Conservation (phyloP, 37 sponge, comb jelly and placozoan genomes). For the Agelas oroides region DNA sequence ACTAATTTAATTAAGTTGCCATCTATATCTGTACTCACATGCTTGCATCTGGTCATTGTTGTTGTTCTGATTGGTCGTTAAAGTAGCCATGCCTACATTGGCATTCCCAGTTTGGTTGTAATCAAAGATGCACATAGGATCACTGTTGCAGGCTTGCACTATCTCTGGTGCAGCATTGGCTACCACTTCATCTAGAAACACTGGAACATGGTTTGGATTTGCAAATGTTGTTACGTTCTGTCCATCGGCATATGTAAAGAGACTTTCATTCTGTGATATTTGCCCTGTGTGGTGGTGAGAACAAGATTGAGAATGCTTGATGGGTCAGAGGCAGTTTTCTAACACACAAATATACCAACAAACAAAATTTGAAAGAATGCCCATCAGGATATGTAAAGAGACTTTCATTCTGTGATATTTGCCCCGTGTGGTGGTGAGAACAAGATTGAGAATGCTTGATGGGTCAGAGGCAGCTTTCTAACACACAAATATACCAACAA, state of each 20-base stretch:
- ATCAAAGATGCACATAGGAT: slow-evolving; percentile 67
- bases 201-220: slow-evolving; percentile 56
- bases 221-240: slow-evolving; percentile 23
- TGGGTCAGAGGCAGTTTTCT: background rate
- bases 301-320: background rate
- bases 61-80: background rate
- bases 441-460: background rate
- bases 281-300: slow-evolving; percentile 52
- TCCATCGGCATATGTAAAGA: slow-evolving; percentile 52
- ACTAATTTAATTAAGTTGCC: too few species aligned
- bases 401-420: slow-evolving; percentile 40
- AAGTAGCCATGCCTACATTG: slow-evolving; percentile 41
- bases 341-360: background rate
- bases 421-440: slow-evolving; percentile 42
- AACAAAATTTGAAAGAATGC: background rate
- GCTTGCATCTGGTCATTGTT: background rate
- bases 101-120: slow-evolving; percentile 55
- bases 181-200: slow-evolving; percentile 50
- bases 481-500: background rate
- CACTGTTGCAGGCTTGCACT: slow-evolving; percentile 24
- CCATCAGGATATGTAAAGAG: slow-evolving; percentile 55
- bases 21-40: slow-evolving; percentile 21
- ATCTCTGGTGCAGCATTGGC: slow-evolving; percentile 20
- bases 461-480: background rate
- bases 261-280: slow-evolving; percentile 31